A percentile compares a stretch with the other conserved stretches of the same genome.
phyloP scores from a whole-genome alignment of 2,888 invertebrate species.

The Empis stercorea region DNA sequence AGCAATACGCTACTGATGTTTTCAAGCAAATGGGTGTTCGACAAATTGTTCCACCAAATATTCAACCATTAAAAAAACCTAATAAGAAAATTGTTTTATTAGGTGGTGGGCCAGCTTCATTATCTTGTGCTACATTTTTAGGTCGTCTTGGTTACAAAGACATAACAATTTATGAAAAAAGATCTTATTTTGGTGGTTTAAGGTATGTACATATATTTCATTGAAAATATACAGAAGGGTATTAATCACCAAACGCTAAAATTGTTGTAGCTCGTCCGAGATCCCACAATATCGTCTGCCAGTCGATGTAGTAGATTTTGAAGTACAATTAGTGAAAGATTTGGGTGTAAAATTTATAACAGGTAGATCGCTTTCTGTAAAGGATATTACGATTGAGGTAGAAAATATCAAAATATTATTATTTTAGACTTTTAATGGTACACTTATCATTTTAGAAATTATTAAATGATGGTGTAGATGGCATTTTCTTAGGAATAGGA shows the following conservation, averaged over 20 bases:
- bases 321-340: constrained; percentile 80
- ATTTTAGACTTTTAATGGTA: neutral
- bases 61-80: constrained; percentile 36
- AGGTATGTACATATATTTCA: constrained; percentile 42
- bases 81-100: constrained; percentile 63
- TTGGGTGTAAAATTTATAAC: constrained; percentile 80
- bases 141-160: constrained; percentile 85
- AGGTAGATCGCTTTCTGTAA: constrained; percentile 53
- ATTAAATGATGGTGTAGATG: constrained; percentile 53
- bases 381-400: constrained; percentile 61
- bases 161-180: constrained; percentile 85
- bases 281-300: constrained; percentile 97
- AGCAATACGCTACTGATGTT: constrained; percentile 93
- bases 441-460: constrained; percentile 45
- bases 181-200: constrained; percentile 76
- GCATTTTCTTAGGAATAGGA: constrained; percentile 77
- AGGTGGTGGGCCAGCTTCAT: constrained; percentile 92
- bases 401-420: neutral
- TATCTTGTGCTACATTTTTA: constrained; percentile 93
- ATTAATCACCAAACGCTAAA: no score
- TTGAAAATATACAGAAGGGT: no score
- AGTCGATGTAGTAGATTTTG: constrained; percentile 82
- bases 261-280: constrained; percentile 63
- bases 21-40: constrained; percentile 90
- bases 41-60: constrained; percentile 69